phyloP scores from a whole-genome alignment of 2,888 invertebrate species.

The Caenorhabditis angaria region DNA sequence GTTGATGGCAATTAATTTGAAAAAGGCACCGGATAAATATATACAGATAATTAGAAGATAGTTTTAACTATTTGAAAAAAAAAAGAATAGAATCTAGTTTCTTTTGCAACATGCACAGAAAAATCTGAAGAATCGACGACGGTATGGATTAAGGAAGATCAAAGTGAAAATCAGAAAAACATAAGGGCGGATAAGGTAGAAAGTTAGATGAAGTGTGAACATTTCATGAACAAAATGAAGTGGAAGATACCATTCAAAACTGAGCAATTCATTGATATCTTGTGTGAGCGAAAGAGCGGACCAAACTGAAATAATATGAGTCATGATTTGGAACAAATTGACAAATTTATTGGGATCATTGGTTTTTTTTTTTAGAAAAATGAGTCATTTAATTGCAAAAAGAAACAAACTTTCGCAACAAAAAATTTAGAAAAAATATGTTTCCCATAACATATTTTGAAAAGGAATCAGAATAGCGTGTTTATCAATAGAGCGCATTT shows the following conservation, averaged over 20 bases:
- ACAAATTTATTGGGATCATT: too few species aligned
- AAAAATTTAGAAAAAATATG: background rate
- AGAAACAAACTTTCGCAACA: background rate
- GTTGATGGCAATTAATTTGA: too few species aligned
- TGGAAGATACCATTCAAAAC: slow-evolving; percentile 29
- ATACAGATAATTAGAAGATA: too few species aligned
- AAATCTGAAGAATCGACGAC: slow-evolving; percentile 33
- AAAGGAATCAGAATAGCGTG: too few species aligned
- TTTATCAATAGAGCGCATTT: too few species aligned
- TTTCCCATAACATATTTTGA: too few species aligned
- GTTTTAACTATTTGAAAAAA: background rate
- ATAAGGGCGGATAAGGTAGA: slow-evolving; percentile 36
- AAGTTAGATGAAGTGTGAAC: slow-evolving; percentile 40
- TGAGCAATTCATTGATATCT: slow-evolving; percentile 20
- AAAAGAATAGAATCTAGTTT: slow-evolving; percentile 14
- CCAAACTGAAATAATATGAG: slow-evolving; percentile 38
- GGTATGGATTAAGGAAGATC: slow-evolving; percentile 35
- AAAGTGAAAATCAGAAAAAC: slow-evolving; percentile 20
- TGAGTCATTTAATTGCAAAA: background rate
- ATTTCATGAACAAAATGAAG: slow-evolving; percentile 34
- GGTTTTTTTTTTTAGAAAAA: too few species aligned
- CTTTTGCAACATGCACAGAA: slow-evolving; percentile 44
- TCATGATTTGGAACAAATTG: too few species aligned
- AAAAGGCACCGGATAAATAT: background rate
- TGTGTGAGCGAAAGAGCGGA: slow-evolving; percentile 20